Evolutionary conservation across 2,888 invertebrate species (phyloP), one percentile per base, ranked within the genome.

Genomic region (Synergus laeviventris): DNA sequence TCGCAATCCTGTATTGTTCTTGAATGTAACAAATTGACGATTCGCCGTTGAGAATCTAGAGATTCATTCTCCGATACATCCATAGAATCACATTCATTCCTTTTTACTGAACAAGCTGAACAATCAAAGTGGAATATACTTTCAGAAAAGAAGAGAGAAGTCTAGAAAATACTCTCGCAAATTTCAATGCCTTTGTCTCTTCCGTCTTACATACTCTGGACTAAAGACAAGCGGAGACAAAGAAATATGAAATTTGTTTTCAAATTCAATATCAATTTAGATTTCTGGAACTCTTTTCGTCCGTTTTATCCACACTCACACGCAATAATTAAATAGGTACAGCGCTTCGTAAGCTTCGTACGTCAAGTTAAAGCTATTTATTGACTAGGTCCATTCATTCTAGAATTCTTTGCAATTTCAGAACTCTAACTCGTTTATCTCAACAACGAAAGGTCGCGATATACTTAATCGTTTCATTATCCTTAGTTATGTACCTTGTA

Each of bases 361-460:
- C 73, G 70, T 73, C 60, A 70, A 60, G 88, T 88, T 90, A 90
- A 89, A 90, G 90, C 90, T 91, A 90, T 87, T 86, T 90, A 90
- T 91, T 90, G 91, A 90, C 90, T 90, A 91, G 90, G 86, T 88
- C 87, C 87, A 88, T 87, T 88, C 87, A 86, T 5, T 31, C 31
- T 31, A 31, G 31, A 31, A 31, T 31, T 31, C 31, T 31, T 5
- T 31, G 31, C 31, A 31, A 31, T 5, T 31, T 31, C 31, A 31
- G 31, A 31, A 31, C 7, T 31, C 31, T 31, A 31, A 31, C 84
- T 85, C 85, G 84, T 83, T 77, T 80, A 70, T 70, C 70, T 70
- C 70, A 70, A 54, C 49, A 49, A 49, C 70, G 31, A 70, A 70
- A 9, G n/a, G 49, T 70, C 70, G n/a, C 12, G 45, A 70, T 70